phyloP scores from a whole-genome alignment of 1,140 invertebrate species.

The Cyclina sinensis region DNA sequence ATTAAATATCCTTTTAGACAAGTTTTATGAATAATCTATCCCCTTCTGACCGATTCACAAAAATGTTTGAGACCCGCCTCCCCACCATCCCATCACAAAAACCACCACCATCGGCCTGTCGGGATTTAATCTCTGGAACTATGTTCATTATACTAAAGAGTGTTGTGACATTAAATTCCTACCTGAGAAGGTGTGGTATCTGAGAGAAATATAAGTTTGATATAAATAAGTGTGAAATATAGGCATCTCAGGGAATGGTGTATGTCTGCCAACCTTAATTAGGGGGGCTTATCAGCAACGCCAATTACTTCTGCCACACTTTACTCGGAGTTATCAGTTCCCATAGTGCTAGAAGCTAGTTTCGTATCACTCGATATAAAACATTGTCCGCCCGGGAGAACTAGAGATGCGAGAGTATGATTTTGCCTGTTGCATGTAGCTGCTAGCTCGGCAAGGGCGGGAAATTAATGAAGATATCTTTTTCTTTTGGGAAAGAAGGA shows the following conservation, averaged over 20 bases:
- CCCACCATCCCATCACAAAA: too few species aligned
- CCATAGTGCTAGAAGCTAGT: background rate
- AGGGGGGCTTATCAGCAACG: background rate
- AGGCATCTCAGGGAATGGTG: background rate
- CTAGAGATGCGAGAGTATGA: background rate
- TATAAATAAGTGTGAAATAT: background rate
- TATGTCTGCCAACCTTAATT: slow-evolving; percentile 29
- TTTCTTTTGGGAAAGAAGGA: too few species aligned
- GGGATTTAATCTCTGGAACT: too few species aligned
- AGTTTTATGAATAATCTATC: too few species aligned
- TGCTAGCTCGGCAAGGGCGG: too few species aligned
- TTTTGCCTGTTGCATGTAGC: background rate
- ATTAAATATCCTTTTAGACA: too few species aligned
- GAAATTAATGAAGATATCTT: too few species aligned
- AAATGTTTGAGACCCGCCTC: too few species aligned
- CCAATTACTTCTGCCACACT: slow-evolving; percentile 30
- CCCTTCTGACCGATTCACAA: too few species aligned
- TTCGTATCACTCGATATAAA: slow-evolving; percentile 27
- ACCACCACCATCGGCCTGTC: too few species aligned
- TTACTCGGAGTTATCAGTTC: slow-evolving; percentile 15
- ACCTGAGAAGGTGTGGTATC: background rate
- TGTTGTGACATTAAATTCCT: too few species aligned
- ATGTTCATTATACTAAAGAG: too few species aligned
- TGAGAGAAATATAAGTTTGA: background rate
- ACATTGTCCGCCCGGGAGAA: background rate